Evolutionary conservation across 2,113 vertebrate genomes (phyloP), one percentile per base, ranked within the genome.

Genomic region (Eonycteris spelaea): DNA sequence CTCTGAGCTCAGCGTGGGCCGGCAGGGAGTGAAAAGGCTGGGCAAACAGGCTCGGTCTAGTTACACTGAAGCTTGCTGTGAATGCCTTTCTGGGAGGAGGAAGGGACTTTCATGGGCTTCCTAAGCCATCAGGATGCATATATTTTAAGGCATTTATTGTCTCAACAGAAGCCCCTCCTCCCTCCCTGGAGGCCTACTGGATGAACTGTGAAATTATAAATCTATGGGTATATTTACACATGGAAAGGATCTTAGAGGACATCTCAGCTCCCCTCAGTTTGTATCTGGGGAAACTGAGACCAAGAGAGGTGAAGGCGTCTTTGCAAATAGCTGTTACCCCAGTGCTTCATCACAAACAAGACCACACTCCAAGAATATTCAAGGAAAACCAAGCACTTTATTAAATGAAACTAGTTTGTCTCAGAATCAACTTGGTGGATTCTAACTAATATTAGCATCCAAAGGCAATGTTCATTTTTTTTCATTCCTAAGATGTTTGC

Each of bases 371-470:
- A 38, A 68, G 15, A 77, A 14, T 40, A 63, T 30, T 5, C 6
- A 43, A 93, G 70, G 70, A 84, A 75, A 87, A 28, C 3, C 30
- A 80, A 90, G 80, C 33, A 80, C 70, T 90, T 92, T 80, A 38
- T 38, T 85, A 63, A 86, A 57, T 30, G 5, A 86, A 83, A 92
- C 7, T 10, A n/a, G 40, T 55, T 83, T 82, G 45, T 73, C 86
- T 75, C 90, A 57, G 18, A 79, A 67, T 86, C 45, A 82, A 21
- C 38, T 33, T 30, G n/a, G 6, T 55, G 51, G 82, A 86, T 28
- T 78, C 73, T 71, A 77, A 68, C 35, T 59, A 26, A 80, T 70
- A 78, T 78, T 79, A 84, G 74, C 33, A 35, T 93, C 40, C 15
- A 90, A 15, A 77, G n/a, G 14, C 35, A 30, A 75, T 59, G 68